Evolutionary conservation across 2,113 vertebrate genomes (phyloP).

Genomic region (Heterocephalus glaber): DNA sequence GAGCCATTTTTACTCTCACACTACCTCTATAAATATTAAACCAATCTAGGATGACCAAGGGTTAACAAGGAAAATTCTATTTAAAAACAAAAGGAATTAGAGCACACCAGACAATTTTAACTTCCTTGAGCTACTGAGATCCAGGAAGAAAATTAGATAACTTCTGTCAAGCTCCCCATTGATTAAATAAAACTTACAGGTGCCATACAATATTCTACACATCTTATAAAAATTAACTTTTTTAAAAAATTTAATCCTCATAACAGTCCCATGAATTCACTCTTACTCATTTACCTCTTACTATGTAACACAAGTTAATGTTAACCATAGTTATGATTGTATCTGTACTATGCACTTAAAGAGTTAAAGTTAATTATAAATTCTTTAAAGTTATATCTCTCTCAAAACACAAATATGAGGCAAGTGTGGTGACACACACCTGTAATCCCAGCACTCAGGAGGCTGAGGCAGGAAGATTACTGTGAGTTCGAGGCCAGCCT

Average conservation of each 20-base stretch:
- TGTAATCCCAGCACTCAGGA: background rate
- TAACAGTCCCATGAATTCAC: background rate
- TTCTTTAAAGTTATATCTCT: background rate
- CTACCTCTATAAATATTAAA: constrained; percentile 14
- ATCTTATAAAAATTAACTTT: constrained; percentile 45
- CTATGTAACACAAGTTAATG: background rate
- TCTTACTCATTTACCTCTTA: background rate
- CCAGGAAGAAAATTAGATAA: constrained; percentile 9
- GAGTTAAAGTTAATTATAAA: constrained; percentile 12
- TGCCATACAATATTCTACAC: background rate
- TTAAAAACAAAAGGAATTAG: constrained; percentile 25
- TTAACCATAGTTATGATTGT: background rate
- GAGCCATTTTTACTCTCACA: constrained; percentile 23
- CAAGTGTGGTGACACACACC: background rate
- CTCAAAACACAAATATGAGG: background rate
- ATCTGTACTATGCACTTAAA: background rate
- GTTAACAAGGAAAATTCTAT: constrained; percentile 40
- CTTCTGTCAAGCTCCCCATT: background rate
- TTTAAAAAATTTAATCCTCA: constrained; percentile 37
- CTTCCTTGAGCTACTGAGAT: background rate
- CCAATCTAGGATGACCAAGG: background rate
- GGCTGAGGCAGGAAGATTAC: background rate
- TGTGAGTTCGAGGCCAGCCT: background rate
- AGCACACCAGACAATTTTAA: background rate
- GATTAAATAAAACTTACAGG: constrained; percentile 9